These are phyloP conservation scores for Sebastes itinus DNA, from an alignment of 2,797 vertebrate genomes.

Conservation along the genomic window DNA sequence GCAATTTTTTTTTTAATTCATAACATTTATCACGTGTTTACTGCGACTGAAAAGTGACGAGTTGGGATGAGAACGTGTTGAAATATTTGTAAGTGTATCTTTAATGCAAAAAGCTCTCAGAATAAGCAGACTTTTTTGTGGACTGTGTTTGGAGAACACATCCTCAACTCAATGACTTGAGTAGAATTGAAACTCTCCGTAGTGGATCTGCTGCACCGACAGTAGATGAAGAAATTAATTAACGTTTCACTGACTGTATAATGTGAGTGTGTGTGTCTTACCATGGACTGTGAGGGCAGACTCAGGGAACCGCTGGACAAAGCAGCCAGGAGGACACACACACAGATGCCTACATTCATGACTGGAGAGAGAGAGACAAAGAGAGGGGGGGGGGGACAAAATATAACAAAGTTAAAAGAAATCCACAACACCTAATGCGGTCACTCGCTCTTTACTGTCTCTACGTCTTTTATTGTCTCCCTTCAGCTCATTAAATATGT, in stretches of 20 bases:
- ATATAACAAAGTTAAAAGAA: neutral
- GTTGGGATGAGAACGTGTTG: too few species aligned
- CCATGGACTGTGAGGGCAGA: conserved; percentile 61
- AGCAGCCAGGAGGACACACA: conserved; percentile 75
- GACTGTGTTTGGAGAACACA: neutral
- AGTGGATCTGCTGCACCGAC: neutral
- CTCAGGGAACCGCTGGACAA: conserved; percentile 69
- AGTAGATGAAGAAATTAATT: neutral
- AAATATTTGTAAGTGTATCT: neutral
- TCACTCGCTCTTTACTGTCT: neutral
- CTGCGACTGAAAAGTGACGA: too few species aligned
- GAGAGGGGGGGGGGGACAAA: neutral
- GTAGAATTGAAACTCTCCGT: neutral
- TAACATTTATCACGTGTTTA: too few species aligned
- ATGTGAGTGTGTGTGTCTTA: conserved; percentile 25
- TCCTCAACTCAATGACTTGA: neutral
- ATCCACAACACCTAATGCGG: neutral
- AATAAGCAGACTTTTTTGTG: neutral
- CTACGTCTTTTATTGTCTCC: neutral
- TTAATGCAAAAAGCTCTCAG: neutral
- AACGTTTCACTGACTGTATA: neutral
- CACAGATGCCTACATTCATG: conserved; percentile 75
- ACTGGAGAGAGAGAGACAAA: conserved; percentile 35
- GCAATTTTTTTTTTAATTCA: too few species aligned
- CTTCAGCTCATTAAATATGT: neutral